phyloP scores from a whole-genome alignment of 35 echinoderm and acorn worm species.

The Apostichopus californicus region DNA sequence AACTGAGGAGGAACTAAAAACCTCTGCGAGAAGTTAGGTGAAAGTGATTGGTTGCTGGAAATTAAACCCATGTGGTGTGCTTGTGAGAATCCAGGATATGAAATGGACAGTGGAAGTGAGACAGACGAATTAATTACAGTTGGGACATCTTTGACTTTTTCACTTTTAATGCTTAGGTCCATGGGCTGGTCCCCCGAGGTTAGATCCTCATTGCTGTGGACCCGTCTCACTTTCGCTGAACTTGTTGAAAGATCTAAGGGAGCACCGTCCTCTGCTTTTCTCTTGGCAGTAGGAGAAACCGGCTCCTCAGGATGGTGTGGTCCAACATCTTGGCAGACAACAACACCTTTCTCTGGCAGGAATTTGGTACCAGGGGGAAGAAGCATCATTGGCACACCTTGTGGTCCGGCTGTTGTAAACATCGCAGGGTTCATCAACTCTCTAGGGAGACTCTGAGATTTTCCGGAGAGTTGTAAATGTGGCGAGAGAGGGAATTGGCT shows the following conservation, averaged over 20 bases:
- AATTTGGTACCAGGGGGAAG: slow-evolving; percentile 12
- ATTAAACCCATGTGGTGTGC: not conserved
- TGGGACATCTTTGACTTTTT: not conserved
- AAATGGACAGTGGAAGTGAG: not conserved
- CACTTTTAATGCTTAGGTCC: slow-evolving; percentile 21
- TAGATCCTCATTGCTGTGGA: not conserved
- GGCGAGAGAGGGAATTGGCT: slow-evolving; percentile 25
- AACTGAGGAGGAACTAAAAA: slow-evolving; percentile 17
- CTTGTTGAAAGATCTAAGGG: slow-evolving; percentile 44
- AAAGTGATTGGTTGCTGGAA: not conserved
- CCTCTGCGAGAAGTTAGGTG: not conserved
- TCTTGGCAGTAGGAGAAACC: not conserved
- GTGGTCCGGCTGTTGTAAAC: not conserved
- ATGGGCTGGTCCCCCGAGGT: slow-evolving; percentile 11
- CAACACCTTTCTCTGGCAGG: not conserved
- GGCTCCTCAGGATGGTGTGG: not conserved
- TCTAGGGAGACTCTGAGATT: not conserved
- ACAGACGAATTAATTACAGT: not conserved
- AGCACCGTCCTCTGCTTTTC: slow-evolving; percentile 30
- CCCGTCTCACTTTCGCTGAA: slow-evolving; percentile 1
- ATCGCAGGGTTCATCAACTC: not conserved
- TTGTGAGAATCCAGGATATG: not conserved
- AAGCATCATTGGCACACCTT: slow-evolving; percentile 13
- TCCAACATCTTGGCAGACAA: not conserved
- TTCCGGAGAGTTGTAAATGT: not conserved